Percentiles rank a stretch among this genome's conserved stretches.
Conservation (phyloP, 2,888 invertebrate species). For the Plagodis dolabraria region DNA sequence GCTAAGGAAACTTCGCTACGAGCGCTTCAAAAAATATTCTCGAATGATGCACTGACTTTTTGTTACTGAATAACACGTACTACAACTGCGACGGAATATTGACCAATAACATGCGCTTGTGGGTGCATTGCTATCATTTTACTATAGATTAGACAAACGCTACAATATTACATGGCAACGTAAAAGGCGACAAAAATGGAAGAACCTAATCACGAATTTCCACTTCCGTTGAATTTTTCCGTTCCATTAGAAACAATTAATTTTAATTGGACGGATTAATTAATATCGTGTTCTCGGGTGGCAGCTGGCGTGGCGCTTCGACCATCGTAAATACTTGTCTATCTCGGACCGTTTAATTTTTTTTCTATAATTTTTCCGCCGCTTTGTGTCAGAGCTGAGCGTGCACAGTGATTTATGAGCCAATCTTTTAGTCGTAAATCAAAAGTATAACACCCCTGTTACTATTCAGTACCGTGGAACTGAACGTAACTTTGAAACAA, state of each 20-base stretch:
- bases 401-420: slow-evolving; percentile 70
- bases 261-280: slow-evolving; percentile 62
- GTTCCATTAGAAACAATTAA: slow-evolving; percentile 43
- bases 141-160: too few relatives aligned
- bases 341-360: slow-evolving; percentile 53
- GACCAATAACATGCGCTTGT: too few relatives aligned
- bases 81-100: too few relatives aligned
- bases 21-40: too few relatives aligned
- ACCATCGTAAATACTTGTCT: slow-evolving; percentile 57
- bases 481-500: slow-evolving; percentile 58
- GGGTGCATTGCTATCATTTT: too few relatives aligned
- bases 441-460: slow-evolving; percentile 56
- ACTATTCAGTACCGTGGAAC: slow-evolving; percentile 44
- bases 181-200: too few relatives aligned
- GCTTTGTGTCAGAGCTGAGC: slow-evolving; percentile 46
- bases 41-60: too few relatives aligned
- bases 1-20: too few relatives aligned
- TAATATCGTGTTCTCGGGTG: slow-evolving; percentile 53
- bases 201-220: neutral
- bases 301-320: slow-evolving; percentile 37
- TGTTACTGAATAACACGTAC: too few relatives aligned
- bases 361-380: slow-evolving; percentile 59
- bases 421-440: slow-evolving; percentile 80
- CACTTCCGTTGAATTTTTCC: slow-evolving; percentile 15
- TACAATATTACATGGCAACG: too few relatives aligned